A percentile compares a stretch with the other conserved stretches of the same genome.
phyloP scores from a whole-genome alignment of 2,797 vertebrate genomes.

The Spea hammondii region DNA sequence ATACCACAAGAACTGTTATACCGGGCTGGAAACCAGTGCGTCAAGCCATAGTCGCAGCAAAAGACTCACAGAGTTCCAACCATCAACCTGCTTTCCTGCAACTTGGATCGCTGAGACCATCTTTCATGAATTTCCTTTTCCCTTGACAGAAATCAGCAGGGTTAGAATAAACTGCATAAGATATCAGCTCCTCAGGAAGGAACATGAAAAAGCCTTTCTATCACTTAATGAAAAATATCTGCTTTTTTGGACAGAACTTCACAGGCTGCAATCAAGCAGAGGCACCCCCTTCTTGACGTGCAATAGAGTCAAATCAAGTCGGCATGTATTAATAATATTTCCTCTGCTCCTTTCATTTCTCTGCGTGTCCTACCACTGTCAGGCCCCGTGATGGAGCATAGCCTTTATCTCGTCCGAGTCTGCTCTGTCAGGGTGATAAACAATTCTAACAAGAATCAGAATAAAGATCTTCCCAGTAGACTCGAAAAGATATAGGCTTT shows the following conservation, averaged over 20 bases:
- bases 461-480: slow-evolving; percentile 99
- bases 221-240: slow-evolving; percentile 99
- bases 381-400: slow-evolving; percentile 95
- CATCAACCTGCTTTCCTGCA: slow-evolving; percentile 66
- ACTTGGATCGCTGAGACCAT: slow-evolving; percentile 65
- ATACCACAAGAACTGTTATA: slow-evolving; percentile 3
- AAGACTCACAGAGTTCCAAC: slow-evolving; percentile 25
- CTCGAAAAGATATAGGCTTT: slow-evolving; percentile 93
- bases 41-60: slow-evolving; percentile 50
- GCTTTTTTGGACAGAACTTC: slow-evolving; percentile 99
- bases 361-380: slow-evolving; percentile 97
- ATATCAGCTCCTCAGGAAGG: slow-evolving; percentile 99
- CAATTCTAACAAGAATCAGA: slow-evolving; percentile 99
- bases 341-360: slow-evolving; percentile 97
- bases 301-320: slow-evolving; percentile 97
- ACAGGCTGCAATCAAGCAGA: slow-evolving; percentile 96
- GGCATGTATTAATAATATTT: slow-evolving; percentile 99
- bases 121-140: slow-evolving; percentile 76
- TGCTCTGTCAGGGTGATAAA: slow-evolving; percentile 99
- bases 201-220: slow-evolving; percentile 93
- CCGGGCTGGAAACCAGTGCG: slow-evolving; percentile 27
- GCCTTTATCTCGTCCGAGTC: slow-evolving; percentile 99
- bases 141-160: slow-evolving; percentile 95
- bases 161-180: slow-evolving; percentile 99
- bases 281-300: slow-evolving; percentile 91